Evolutionary conservation across 1,140 invertebrate species (phyloP).

Genomic region (Zaprionus nigranus): DNA sequence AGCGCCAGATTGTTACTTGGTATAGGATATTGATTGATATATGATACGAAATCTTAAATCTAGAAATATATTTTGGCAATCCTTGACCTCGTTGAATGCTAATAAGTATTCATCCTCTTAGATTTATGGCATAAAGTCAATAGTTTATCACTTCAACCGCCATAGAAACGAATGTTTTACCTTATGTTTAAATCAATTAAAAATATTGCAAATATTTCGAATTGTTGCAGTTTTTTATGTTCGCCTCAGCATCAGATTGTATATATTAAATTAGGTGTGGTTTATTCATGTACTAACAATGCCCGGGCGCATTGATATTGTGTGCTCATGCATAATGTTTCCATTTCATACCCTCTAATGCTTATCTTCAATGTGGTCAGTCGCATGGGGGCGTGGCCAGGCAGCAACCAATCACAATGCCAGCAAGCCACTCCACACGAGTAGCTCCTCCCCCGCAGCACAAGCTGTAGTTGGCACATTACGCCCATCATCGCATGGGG

Average conservation of each 20-base stretch:
- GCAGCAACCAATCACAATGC: conserved; percentile 36
- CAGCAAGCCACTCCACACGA: not conserved
- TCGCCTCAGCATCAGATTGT: conserved; percentile 19
- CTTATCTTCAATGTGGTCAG: conserved; percentile 27
- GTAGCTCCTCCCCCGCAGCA: conserved; percentile 32
- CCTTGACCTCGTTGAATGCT: not conserved
- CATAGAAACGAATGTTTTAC: not conserved
- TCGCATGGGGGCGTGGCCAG: conserved; percentile 31
- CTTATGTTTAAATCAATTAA: conserved; percentile 16
- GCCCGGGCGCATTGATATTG: conserved; percentile 27
- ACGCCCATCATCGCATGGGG: conserved; percentile 20
- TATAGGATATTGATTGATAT: not conserved
- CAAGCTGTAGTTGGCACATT: not conserved
- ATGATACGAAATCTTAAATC: not conserved
- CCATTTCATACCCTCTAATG: conserved; percentile 47
- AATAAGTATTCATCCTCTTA: no score
- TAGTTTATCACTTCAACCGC: not conserved
- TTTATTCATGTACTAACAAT: conserved; percentile 11
- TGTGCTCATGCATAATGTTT: conserved; percentile 40
- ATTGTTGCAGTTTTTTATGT: conserved; percentile 6
- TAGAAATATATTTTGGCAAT: not conserved
- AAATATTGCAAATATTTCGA: conserved; percentile 4
- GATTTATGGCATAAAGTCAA: not conserved
- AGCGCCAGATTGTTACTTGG: not conserved
- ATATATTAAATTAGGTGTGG: conserved; percentile 32